Base-by-base conservation (phyloP, 1,140 invertebrate genomes). In the Diorhabda carinulata region DNA sequence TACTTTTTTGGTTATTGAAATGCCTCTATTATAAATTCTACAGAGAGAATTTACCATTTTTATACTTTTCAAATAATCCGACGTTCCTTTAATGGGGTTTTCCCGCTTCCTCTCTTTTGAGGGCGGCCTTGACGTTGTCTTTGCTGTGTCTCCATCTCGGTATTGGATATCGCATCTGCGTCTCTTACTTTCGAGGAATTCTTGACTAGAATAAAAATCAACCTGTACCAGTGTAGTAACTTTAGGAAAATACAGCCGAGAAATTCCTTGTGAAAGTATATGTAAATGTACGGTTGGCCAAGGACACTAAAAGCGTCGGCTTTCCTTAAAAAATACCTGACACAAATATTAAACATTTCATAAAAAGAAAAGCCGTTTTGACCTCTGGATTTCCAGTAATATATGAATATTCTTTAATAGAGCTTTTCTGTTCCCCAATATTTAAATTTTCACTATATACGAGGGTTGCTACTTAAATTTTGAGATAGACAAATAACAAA, bases 81-180 rank as follows among this genome's bases (percentile, higher is more conserved):
- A n/a, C 47, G 47, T 52, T 52, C n/a, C 47, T 8, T 6, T 52
- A 8, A 52, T n/a, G n/a, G 47, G n/a, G n/a, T 8, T 52, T n/a
- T 6, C 6, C 6, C n/a, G 6, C 6, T 6, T 8, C 47, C 2
- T 52, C 47, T 52, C 47, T n/a, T n/a, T 52, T n/a, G n/a, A 8
- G 6, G 47, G 47, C 47, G 47, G n/a, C 47, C 47, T 10, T 60
- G 10, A n/a, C 58, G 8, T 10, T 9, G 6, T 60, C 5, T 68
- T 61, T 56, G 10, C 41, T 60, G 66, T 67, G 66, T 70, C 70
- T 69, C 72, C 72, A 72, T 74, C 75, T 78, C 76, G 77, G 77
- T 76, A 77, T 76, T 76, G 74, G 76, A 74, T 74, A 75, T 74
- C 75, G 75, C 76, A 76, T 76, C 76, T 78, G 76, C 76, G 76